Conservation (phyloP, 2,113 vertebrate species). For the Amphilophus citrinellus region DNA sequence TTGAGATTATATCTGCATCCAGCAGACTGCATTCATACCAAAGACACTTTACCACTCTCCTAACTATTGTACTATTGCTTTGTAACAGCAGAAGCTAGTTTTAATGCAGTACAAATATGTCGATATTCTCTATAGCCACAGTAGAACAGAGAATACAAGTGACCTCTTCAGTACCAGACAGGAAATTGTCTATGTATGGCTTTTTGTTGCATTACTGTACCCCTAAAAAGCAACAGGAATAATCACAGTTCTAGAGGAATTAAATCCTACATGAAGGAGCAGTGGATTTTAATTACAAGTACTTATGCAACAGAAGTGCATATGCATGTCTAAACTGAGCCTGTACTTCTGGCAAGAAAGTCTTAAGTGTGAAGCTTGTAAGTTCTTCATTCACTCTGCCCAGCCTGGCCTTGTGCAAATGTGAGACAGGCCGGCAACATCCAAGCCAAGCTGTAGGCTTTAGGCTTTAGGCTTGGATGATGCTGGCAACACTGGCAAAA, state of each 20-base stretch:
- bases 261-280: background rate
- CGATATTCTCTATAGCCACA: background rate
- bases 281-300: conserved; percentile 18
- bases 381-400: background rate
- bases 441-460: too few relatives aligned
- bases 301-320: conserved; percentile 41
- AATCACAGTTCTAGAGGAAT: conserved; percentile 10
- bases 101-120: background rate
- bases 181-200: conserved; percentile 10
- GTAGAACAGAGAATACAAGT: background rate
- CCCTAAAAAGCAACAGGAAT: background rate
- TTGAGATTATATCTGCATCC: too few relatives aligned
- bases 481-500: too few relatives aligned
- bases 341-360: background rate
- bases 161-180: background rate
- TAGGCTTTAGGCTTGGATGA: too few relatives aligned
- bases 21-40: background rate
- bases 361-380: background rate
- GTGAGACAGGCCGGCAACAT: background rate
- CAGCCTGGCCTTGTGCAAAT: background rate
- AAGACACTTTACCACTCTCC: background rate
- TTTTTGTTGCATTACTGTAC: conserved; percentile 17
- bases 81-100: background rate
- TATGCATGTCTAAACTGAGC: conserved; percentile 56
- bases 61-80: background rate